Evolutionary conservation across 2,797 vertebrate genomes (phyloP).

Genomic region (Enteromius thamalakanensis): DNA sequence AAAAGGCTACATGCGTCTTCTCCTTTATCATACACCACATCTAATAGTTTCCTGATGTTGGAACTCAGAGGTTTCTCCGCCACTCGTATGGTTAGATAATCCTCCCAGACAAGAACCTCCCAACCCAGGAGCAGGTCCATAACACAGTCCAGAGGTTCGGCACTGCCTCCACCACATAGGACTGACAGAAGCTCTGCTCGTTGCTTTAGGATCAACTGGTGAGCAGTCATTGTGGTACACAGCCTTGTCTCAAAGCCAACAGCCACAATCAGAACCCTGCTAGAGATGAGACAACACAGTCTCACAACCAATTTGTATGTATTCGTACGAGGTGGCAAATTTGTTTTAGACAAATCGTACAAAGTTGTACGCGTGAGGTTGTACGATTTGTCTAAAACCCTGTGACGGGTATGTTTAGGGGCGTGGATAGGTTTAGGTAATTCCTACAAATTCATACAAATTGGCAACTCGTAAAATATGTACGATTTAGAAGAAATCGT

Average conservation of each 20-base stretch:
- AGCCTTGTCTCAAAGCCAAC: neutral
- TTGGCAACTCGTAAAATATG: too few species aligned
- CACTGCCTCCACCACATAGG: constrained; percentile 76
- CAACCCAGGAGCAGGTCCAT: constrained; percentile 82
- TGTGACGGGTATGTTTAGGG: too few species aligned
- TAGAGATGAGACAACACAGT: neutral
- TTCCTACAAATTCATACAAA: too few species aligned
- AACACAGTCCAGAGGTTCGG: constrained; percentile 80
- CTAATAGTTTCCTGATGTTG: constrained; percentile 78
- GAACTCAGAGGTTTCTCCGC: constrained; percentile 70
- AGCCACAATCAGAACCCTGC: constrained; percentile 5
- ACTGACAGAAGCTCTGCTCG: constrained; percentile 76
- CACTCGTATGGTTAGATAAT: constrained; percentile 77
- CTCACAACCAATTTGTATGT: too few species aligned
- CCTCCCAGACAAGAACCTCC: constrained; percentile 82
- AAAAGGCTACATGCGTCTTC: constrained; percentile 72
- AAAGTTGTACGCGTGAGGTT: too few species aligned
- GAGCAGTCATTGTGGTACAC: constrained; percentile 69
- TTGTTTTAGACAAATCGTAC: too few species aligned
- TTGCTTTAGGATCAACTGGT: constrained; percentile 76
- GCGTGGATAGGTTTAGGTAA: too few species aligned
- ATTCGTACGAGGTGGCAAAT: too few species aligned
- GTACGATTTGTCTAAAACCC: too few species aligned
- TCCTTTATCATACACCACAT: constrained; percentile 79
- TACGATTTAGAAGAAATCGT: too few species aligned